A percentile compares a stretch with the other conserved stretches of the same genome.
phyloP scores from a whole-genome alignment of 2,888 invertebrate species.

The Tridacna gigas region DNA sequence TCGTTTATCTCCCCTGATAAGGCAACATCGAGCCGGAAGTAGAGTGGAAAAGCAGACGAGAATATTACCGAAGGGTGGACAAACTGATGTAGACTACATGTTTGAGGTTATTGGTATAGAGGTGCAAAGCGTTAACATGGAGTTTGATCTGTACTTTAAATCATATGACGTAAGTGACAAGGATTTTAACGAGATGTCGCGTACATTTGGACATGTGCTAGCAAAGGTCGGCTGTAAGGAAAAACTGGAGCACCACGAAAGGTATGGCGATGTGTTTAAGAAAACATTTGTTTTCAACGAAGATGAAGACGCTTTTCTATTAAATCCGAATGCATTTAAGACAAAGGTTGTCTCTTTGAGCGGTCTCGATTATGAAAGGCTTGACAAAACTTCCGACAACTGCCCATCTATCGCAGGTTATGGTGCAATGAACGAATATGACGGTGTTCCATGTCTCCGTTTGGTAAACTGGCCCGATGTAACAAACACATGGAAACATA shows the following conservation, averaged over 20 bases:
- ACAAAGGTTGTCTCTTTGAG: not conserved
- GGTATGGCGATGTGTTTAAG: not conserved
- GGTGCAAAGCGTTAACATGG: not conserved
- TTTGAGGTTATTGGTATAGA: conserved; percentile 15
- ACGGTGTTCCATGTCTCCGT: conserved; percentile 14
- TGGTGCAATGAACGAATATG: conserved; percentile 17
- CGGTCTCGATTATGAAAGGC: conserved; percentile 14
- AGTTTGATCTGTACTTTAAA: not conserved
- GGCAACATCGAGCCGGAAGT: conserved; percentile 56
- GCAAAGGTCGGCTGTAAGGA: too few relatives aligned
- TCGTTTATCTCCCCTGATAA: conserved; percentile 31
- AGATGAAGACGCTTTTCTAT: not conserved
- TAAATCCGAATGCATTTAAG: not conserved
- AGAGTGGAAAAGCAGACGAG: conserved; percentile 49
- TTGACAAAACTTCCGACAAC: not conserved
- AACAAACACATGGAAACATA: not conserved
- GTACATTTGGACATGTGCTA: not conserved
- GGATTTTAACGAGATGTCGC: not conserved
- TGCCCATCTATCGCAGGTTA: conserved; percentile 13
- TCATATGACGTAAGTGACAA: not conserved
- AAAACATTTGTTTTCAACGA: not conserved
- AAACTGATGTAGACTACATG: conserved; percentile 36
- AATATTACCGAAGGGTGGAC: conserved; percentile 36
- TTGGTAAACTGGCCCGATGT: conserved; percentile 2
- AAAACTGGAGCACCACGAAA: not conserved